Evolutionary conservation across 2,797 vertebrate species (phyloP).

Genomic region (Halcyon chelicuti): DNA sequence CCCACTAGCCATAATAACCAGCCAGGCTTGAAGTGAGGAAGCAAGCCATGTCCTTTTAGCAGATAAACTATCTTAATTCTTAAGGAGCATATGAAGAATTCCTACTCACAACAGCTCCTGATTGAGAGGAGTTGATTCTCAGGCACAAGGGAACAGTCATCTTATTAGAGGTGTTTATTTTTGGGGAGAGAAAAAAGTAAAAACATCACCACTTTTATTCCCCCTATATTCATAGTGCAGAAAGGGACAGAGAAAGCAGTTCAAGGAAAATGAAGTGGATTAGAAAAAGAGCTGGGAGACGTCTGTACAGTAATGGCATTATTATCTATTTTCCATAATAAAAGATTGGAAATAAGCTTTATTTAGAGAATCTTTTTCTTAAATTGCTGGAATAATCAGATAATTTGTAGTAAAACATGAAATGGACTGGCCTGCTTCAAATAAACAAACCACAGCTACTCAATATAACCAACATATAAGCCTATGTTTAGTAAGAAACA

Average conservation of each 20-base stretch:
- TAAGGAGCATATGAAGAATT: not conserved
- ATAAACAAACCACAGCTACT: not conserved
- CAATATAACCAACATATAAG: not conserved
- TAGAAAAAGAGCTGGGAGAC: not conserved
- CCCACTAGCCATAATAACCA: not conserved
- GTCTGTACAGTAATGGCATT: not conserved
- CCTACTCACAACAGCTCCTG: not conserved
- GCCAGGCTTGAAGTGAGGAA: not conserved
- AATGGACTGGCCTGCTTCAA: not conserved
- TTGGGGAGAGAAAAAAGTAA: not conserved
- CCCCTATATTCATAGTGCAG: not conserved
- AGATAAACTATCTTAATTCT: not conserved
- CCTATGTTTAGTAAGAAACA: not conserved
- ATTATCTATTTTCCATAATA: not conserved
- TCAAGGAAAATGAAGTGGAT: not conserved
- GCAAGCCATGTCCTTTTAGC: not conserved
- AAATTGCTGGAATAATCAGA: conserved; percentile 21
- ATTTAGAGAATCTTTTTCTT: conserved; percentile 17
- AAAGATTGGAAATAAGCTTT: conserved; percentile 20
- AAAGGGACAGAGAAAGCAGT: not conserved
- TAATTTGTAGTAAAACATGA: conserved; percentile 12
- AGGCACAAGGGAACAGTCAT: not conserved
- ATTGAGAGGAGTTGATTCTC: not conserved
- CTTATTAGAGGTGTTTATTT: not conserved
- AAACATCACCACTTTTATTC: not conserved